Evolutionary conservation across 1,140 invertebrate species (phyloP).

Genomic region (Nixonia krombeini): DNA sequence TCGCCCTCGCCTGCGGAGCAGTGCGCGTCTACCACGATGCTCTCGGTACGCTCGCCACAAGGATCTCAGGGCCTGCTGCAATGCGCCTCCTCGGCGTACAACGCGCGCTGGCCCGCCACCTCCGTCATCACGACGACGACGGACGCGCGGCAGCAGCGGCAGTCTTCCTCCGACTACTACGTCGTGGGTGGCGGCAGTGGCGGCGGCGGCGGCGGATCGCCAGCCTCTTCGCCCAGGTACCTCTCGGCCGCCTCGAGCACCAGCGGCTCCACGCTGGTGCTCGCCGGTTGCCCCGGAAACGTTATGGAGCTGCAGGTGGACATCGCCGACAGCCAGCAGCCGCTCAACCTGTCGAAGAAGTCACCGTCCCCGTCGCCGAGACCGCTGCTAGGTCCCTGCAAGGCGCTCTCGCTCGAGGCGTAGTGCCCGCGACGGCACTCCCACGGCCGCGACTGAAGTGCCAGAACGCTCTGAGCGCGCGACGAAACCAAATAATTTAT

Average conservation of each 20-base stretch:
- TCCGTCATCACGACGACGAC: conserved; percentile 69
- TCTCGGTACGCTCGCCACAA: conserved; percentile 58
- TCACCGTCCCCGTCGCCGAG: conserved; percentile 83
- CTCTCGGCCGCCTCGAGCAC: conserved; percentile 62
- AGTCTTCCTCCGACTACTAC: conserved; percentile 61
- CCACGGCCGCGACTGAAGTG: conserved; percentile 53
- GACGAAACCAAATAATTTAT: conserved; percentile 79
- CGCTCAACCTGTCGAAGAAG: conserved; percentile 90
- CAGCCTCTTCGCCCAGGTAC: conserved; percentile 64
- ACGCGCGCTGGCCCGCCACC: conserved; percentile 66
- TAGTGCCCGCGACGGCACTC: conserved; percentile 58
- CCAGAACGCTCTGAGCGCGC: conserved; percentile 73
- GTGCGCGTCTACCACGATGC: conserved; percentile 67
- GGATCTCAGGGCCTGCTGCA: conserved; percentile 60
- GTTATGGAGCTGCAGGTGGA: conserved; percentile 86
- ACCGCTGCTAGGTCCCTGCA: conserved; percentile 70
- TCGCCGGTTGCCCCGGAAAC: conserved; percentile 65
- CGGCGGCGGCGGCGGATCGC: too few species aligned
- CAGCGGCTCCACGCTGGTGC: conserved; percentile 56
- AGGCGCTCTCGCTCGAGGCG: conserved; percentile 75
- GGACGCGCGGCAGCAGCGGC: conserved; percentile 56
- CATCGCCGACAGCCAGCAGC: conserved; percentile 85
- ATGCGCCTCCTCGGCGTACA: conserved; percentile 60
- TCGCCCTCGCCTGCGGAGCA: conserved; percentile 70
- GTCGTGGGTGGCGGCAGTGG: conserved; percentile 55